Evolutionary conservation across 2,797 vertebrate species (phyloP), one percentile per base, ranked within the genome.

Genomic region (Astyanax mexicanus): DNA sequence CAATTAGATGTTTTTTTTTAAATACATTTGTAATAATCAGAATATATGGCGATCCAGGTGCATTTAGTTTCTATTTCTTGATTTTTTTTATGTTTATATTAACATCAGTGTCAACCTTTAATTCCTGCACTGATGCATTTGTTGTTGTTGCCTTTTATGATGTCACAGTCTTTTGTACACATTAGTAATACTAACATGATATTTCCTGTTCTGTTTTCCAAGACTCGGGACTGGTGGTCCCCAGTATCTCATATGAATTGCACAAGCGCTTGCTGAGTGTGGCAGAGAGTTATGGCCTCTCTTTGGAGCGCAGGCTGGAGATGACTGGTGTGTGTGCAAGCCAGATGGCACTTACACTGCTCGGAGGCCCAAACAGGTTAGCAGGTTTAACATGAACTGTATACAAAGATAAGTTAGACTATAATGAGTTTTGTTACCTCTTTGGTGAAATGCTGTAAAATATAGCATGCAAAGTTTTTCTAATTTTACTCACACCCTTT

Each of bases 361-460:
- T 99, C 0, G 98, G 98, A 71, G 98, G 98, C 6, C 98, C 98
- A 70, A 99, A 99, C 93, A 97, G 98, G 98, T 98, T 88, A 89
- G 74, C 40, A 37, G 38, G 7, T 38, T 54, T 55, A 13, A 61
- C 62, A 13, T 40, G 13, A 62, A 49, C 29, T 7, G 11, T 27
- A 15, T 32, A n/a, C 19, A 70, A 64, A 25, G 42, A 35, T 25
- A n/a, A 21, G 1, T 13, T 6, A 12, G 13, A n/a, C 49, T 23
- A 47, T 29, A 3, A 32, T 2, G 29, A 32, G 5, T 32, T n/a
- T n/a, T n/a, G 12, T 1, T 5, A 38, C 3, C 11, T 10, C 12
- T 0, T 55, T 40, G 38, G 1, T 40, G 38, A 40, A 9, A 42
- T 44, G 13, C 15, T 13, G 13, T 13, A 40, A 11, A 44, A 1